Evolutionary conservation across 2,113 vertebrate genomes (phyloP).

Genomic region (Malurus cyaneus): DNA sequence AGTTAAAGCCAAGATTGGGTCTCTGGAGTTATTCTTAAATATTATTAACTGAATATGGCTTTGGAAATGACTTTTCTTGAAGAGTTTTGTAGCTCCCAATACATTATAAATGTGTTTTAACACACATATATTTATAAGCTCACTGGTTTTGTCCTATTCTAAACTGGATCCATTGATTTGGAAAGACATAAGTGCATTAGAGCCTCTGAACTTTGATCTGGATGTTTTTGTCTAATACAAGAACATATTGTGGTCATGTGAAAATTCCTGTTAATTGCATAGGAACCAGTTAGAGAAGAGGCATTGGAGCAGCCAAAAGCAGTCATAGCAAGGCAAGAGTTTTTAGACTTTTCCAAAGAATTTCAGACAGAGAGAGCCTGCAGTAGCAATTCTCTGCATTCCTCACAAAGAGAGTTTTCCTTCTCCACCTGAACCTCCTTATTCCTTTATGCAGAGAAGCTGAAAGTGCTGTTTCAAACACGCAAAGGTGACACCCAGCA

Average conservation of each 20-base stretch:
- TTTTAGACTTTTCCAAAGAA: neutral
- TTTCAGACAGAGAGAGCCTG: neutral
- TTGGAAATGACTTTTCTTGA: neutral
- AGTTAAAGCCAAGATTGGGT: neutral
- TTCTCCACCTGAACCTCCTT: neutral
- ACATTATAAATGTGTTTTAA: neutral
- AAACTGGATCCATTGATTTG: neutral
- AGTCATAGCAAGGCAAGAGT: neutral
- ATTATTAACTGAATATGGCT: neutral
- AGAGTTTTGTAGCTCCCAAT: neutral
- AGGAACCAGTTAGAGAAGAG: neutral
- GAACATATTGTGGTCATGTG: fast-evolving
- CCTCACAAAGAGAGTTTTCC: neutral
- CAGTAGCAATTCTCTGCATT: neutral
- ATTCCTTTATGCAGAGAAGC: neutral
- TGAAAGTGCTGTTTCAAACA: neutral
- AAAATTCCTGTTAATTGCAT: neutral
- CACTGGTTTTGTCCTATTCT: neutral
- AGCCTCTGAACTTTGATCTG: neutral
- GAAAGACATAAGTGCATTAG: neutral
- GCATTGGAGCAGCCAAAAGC: neutral
- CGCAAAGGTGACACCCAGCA: neutral
- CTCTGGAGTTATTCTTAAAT: neutral
- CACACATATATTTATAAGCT: neutral
- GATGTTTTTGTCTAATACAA: neutral